A percentile compares a stretch with the other conserved stretches of the same genome.
These are phyloP conservation scores for Erethizon dorsatum DNA, from an alignment of 2,797 vertebrate species.

Conservation along the genomic window DNA sequence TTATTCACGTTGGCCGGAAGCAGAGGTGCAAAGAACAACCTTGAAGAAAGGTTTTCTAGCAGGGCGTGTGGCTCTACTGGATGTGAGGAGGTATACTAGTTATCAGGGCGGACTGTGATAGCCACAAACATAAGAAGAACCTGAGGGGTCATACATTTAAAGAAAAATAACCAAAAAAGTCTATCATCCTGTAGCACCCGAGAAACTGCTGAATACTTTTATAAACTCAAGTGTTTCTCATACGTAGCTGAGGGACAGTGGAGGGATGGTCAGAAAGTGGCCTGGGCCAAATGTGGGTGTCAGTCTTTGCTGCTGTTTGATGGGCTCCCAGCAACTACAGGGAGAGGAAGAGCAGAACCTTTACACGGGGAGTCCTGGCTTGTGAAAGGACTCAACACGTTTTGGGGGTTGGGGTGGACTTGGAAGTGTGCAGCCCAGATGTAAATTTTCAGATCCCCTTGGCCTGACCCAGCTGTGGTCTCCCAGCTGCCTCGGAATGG, in stretches of 20 bases:
- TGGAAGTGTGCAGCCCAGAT: conserved; percentile 83
- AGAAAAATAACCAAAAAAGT: background rate
- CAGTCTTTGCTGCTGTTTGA: conserved; percentile 14
- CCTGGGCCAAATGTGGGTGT: background rate
- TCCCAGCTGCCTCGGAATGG: conserved; percentile 28
- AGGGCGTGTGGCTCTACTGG: background rate
- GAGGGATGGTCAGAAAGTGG: background rate
- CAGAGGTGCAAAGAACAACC: background rate
- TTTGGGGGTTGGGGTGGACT: conserved; percentile 53
- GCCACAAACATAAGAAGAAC: background rate
- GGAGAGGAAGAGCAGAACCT: conserved; percentile 65
- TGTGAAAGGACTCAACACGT: conserved; percentile 76
- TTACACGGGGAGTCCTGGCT: conserved; percentile 59
- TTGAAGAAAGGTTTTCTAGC: background rate
- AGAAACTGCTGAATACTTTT: background rate
- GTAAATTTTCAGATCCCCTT: conserved; percentile 63
- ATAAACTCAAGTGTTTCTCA: background rate
- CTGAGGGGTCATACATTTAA: background rate
- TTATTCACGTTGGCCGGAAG: conserved; percentile 16
- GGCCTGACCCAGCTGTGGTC: conserved; percentile 77
- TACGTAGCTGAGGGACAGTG: background rate
- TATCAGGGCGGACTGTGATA: background rate
- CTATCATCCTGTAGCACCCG: background rate
- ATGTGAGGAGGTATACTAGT: background rate
- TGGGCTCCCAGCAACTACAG: background rate